Evolutionary conservation across 2,888 invertebrate genomes (phyloP).

Genomic region (Sarcophaga rosellei): DNA sequence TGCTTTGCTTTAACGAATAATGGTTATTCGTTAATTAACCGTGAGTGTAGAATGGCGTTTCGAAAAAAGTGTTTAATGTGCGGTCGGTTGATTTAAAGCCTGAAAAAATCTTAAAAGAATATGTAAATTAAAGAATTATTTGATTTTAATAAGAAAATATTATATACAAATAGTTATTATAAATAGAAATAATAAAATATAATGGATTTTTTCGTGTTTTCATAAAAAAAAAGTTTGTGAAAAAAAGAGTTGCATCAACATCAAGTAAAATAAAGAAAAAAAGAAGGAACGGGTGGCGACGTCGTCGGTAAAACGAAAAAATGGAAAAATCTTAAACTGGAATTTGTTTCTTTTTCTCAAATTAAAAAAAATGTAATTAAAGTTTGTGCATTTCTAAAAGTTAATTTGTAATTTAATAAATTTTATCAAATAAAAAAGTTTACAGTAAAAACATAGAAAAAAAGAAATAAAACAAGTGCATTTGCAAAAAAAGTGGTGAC

Average conservation of each 20-base stretch:
- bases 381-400: not conserved
- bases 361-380: constrained; percentile 9
- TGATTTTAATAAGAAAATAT: constrained; percentile 11
- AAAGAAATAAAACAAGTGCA: constrained; percentile 62
- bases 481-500: constrained; percentile 67
- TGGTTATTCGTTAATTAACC: constrained; percentile 57
- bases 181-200: constrained; percentile 18
- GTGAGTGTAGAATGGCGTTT: constrained; percentile 60
- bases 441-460: not conserved
- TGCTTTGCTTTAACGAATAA: constrained; percentile 42
- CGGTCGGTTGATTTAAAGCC: constrained; percentile 60
- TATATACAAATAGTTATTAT: constrained; percentile 3
- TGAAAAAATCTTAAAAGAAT: constrained; percentile 41
- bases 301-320: constrained; percentile 56
- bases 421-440: constrained; percentile 3
- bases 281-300: constrained; percentile 58
- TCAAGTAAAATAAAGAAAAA: constrained; percentile 40
- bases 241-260: constrained; percentile 53
- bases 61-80: constrained; percentile 55
- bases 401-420: not conserved
- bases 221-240: constrained; percentile 31
- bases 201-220: constrained; percentile 8
- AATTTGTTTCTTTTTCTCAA: constrained; percentile 28
- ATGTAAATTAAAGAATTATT: constrained; percentile 18
- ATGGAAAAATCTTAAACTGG: constrained; percentile 43